Conservation (phyloP, 2,113 vertebrate species). For the Tetraodon nigroviridis region DNA sequence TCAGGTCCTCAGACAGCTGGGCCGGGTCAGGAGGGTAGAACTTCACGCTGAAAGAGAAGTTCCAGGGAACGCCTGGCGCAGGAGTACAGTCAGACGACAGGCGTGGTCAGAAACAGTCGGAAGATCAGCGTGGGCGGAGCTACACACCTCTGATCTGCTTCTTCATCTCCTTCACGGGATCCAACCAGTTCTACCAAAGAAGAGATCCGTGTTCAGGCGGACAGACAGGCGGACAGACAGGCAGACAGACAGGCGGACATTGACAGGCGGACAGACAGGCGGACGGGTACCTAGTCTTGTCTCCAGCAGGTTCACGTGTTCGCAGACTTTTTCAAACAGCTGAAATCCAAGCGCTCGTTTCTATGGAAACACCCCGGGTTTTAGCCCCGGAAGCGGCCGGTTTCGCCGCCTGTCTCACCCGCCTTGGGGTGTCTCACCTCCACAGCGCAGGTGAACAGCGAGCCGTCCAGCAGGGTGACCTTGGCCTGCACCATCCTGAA, state of each 20-base stretch:
- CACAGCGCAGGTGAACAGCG: slow-evolving; percentile 84
- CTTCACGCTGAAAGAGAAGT: slow-evolving; percentile 94
- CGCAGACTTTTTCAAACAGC: slow-evolving; percentile 61
- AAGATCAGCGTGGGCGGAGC: neutral
- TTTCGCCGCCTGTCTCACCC: neutral
- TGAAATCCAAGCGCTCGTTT: slow-evolving; percentile 53
- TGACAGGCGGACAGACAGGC: neutral
- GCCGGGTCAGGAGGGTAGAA: slow-evolving; percentile 95
- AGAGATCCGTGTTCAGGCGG: slow-evolving; percentile 2
- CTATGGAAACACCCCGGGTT: slow-evolving; percentile 18
- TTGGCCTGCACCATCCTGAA: slow-evolving; percentile 91
- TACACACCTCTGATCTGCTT: slow-evolving; percentile 96
- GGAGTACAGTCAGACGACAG: neutral
- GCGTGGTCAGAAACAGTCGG: neutral
- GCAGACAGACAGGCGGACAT: neutral
- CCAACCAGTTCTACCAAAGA: slow-evolving; percentile 90
- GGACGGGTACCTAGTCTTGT: slow-evolving; percentile 55
- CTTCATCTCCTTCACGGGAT: slow-evolving; percentile 94
- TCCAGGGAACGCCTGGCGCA: slow-evolving; percentile 86
- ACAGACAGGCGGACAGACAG: neutral
- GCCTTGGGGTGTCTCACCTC: slow-evolving; percentile 74
- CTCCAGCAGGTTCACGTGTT: slow-evolving; percentile 66
- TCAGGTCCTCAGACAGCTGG: slow-evolving; percentile 95
- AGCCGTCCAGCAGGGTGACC: slow-evolving; percentile 86
- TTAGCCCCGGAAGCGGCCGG: no score